Evolutionary conservation across 53 echinoderm and acorn worm species (phyloP).

Genomic region (Hippasteria phrygiana): DNA sequence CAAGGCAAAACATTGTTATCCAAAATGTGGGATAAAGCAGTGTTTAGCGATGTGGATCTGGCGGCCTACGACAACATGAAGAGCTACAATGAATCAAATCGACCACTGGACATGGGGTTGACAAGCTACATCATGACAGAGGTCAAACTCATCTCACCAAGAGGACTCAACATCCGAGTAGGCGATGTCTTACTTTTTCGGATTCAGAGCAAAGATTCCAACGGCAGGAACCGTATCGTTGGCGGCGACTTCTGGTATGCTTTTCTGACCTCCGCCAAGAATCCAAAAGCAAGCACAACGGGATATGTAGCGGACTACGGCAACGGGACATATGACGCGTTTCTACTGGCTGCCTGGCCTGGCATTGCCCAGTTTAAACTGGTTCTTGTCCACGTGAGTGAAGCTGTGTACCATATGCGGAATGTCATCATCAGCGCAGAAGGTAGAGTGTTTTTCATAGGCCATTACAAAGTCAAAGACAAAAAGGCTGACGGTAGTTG

Average conservation of each 20-base stretch:
- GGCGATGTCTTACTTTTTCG: conserved; percentile 51
- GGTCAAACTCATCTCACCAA: conserved; percentile 25
- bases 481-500: background rate
- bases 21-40: conserved; percentile 1
- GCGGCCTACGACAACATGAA: background rate
- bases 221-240: conserved; percentile 7
- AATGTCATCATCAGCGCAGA: background rate
- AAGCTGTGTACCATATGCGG: conserved; percentile 7
- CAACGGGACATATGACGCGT: conserved; percentile 33
- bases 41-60: background rate
- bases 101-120: background rate
- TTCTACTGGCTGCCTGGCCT: conserved; percentile 23
- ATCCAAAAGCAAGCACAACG: conserved; percentile 22
- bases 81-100: background rate
- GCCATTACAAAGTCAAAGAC: background rate
- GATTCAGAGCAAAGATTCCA: conserved; percentile 26
- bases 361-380: conserved; percentile 17
- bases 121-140: conserved; percentile 25
- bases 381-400: background rate
- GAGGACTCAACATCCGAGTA: background rate
- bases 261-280: background rate
- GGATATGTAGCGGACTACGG: conserved; percentile 5
- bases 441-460: background rate
- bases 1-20: background rate
- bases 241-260: conserved; percentile 45